phyloP scores from a whole-genome alignment of 2,113 vertebrate genomes.

The Percina caprodes region DNA sequence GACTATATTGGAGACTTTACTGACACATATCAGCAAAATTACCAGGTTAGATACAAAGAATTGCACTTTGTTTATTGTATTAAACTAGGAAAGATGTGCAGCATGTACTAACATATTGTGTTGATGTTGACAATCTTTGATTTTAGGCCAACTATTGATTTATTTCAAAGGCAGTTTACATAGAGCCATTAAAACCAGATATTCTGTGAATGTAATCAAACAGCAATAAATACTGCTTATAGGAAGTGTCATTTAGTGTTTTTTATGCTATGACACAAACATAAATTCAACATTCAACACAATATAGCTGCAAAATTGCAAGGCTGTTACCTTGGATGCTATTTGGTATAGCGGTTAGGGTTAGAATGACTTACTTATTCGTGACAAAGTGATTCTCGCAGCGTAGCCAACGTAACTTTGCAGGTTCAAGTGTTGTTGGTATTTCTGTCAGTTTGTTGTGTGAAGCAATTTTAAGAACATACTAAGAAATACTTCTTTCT shows the following conservation, averaged over 20 bases:
- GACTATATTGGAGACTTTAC: background rate
- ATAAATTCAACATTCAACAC: background rate
- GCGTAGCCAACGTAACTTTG: background rate
- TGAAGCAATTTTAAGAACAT: background rate
- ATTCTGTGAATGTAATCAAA: background rate
- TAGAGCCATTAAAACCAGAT: background rate
- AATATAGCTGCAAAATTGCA: background rate
- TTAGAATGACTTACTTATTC: background rate
- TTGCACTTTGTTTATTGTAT: background rate
- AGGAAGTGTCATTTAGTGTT: background rate
- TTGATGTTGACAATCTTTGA: background rate
- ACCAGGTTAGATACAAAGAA: slow-evolving; percentile 52
- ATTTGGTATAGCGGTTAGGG: no score
- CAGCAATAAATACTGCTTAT: background rate
- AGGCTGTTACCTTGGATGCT: background rate
- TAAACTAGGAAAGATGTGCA: background rate
- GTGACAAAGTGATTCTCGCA: background rate
- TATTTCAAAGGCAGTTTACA: background rate
- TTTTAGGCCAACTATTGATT: background rate
- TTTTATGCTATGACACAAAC: background rate
- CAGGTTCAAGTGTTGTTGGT: background rate
- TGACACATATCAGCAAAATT: background rate
- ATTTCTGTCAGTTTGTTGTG: background rate
- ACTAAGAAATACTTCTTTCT: background rate
- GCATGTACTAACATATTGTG: background rate